These are phyloP conservation scores for Myotis pilosus DNA, from an alignment of 2,797 vertebrate species.

Conservation along the genomic window DNA sequence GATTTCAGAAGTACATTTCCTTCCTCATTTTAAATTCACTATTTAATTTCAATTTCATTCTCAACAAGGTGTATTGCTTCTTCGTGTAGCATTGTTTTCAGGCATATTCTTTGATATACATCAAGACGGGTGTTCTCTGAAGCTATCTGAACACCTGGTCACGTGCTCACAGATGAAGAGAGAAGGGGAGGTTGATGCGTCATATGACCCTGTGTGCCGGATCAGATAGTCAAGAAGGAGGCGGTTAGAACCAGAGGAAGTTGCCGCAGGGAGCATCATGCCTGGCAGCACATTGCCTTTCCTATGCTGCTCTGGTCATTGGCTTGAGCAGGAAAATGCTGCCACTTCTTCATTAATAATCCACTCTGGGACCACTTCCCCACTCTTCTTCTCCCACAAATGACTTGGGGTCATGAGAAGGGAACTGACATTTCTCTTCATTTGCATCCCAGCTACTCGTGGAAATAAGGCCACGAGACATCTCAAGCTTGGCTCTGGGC, in stretches of 20 bases:
- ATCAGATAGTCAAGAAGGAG: neutral
- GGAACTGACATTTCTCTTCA: neutral
- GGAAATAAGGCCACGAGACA: neutral
- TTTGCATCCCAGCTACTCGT: neutral
- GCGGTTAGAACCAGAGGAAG: neutral
- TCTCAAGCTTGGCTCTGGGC: neutral
- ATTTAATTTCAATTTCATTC: neutral
- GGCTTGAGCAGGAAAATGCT: neutral
- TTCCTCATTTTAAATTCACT: neutral
- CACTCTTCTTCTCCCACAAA: neutral
- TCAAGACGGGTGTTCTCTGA: neutral
- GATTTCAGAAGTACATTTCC: neutral
- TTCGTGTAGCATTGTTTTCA: neutral
- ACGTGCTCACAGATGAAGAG: neutral
- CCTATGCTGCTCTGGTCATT: neutral
- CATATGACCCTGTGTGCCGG: rapidly evolving
- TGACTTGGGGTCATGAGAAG: neutral
- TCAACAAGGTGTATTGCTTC: neutral
- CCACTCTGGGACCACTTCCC: neutral
- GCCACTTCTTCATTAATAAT: too few species aligned
- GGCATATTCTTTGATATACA: neutral
- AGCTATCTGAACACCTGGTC: neutral
- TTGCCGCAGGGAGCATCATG: rapidly evolving
- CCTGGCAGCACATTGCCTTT: neutral
- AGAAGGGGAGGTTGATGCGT: neutral